phyloP scores from a whole-genome alignment of 2,888 invertebrate genomes.

The Tuberolachnus salignus region DNA sequence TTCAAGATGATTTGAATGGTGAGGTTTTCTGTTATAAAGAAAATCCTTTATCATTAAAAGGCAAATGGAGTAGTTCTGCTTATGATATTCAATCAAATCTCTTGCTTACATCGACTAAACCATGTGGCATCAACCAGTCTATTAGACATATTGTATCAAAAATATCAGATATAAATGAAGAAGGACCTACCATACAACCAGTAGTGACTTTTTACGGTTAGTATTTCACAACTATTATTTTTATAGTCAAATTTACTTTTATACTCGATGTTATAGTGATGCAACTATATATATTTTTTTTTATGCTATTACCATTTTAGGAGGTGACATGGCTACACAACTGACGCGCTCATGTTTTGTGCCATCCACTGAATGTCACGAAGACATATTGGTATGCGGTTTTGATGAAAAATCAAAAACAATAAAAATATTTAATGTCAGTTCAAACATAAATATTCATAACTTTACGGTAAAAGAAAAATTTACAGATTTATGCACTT shows the following conservation, averaged over 20 bases:
- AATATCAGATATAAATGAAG: not conserved
- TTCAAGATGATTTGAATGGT: not conserved
- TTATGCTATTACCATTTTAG: constrained; percentile 26
- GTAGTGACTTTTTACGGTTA: constrained; percentile 47
- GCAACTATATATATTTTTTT: no score
- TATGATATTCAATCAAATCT: constrained; percentile 29
- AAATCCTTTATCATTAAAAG: constrained; percentile 25
- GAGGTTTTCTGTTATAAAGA: not conserved
- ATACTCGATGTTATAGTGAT: not conserved
- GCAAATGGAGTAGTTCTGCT: constrained; percentile 25
- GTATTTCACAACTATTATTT: not conserved
- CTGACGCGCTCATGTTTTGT: constrained; percentile 36
- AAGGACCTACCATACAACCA: constrained; percentile 1
- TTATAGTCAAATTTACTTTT: not conserved
- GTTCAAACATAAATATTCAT: not conserved
- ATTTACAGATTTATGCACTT: constrained; percentile 35
- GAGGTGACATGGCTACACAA: constrained; percentile 28
- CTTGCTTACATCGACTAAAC: constrained; percentile 24
- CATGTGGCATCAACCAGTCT: constrained; percentile 9
- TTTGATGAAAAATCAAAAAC: constrained; percentile 24
- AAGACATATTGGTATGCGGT: constrained; percentile 1
- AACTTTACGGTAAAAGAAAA: constrained; percentile 24
- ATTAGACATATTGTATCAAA: constrained; percentile 39
- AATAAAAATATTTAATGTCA: constrained; percentile 30
- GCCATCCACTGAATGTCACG: not conserved